Base-by-base conservation (phyloP, 2,113 vertebrate species). In the Gnathonemus echidnorhynchus region DNA sequence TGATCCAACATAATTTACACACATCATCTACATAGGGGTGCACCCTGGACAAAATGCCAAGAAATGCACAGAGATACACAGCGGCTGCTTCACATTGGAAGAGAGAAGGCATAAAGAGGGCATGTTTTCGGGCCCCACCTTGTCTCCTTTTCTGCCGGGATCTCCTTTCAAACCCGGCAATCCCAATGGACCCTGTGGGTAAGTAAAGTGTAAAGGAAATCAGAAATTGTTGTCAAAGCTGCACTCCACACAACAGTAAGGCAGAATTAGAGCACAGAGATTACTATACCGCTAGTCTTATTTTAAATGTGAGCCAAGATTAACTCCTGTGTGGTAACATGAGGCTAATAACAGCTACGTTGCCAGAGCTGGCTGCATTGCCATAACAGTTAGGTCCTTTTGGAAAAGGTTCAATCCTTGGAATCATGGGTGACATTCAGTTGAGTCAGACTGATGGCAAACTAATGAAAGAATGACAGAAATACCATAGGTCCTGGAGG, bases 401-500 rank as follows among this genome's bases (percentile, higher is more conserved):
- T 39, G 70, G 70, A 39, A 77, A 77, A 66, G n/a, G 11, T 77
- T 35, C 11, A 39, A 39, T 74, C 31, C 39, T 39, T 80, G 74
- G 2, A 15, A 39, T 80, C 15, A 42, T 80, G 31, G 35, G 5
- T 80, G 74, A n/a, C 45, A 46, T 39, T 85, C 6, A 46, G 8
- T 48, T 85, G 39, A 9, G 21, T 48, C 15, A 48, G 45, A 85
- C 21, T 85, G 45, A 48, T 10, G 42, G 39, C 45, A 46, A 85
- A 85, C 45, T 46, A 48, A n/a, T 46, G 45, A 85, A 48, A 48
- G 21, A 85, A 15, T 24, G 17, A 19, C 9, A 87, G 58, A 27
- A 89, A 97, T 95, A 99, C 98, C 96, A 97, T 89, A 70, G 98
- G 98, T 9, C 98, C 98, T 0, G 97, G 97, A 11, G 97, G 98